Base-by-base conservation (phyloP, 2,797 vertebrate genomes). In the Threskiornis aethiopicus region DNA sequence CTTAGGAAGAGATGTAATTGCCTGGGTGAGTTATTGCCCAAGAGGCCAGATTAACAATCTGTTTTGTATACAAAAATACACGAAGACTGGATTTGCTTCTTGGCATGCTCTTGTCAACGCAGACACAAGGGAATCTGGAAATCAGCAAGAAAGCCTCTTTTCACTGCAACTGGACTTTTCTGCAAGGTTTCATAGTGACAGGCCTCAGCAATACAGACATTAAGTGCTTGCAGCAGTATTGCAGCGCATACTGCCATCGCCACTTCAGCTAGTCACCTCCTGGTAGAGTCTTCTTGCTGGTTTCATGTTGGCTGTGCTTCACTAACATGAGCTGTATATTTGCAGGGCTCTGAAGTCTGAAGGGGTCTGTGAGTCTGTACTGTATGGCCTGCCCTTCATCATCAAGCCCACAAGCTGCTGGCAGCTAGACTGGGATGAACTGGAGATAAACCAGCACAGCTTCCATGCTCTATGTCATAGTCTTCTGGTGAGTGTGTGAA, bases 351-450 rank as follows among this genome's bases (percentile, higher is more conserved):
- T 99, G 90, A 98, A 96, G 64, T 98, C 98, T 37, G 98, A 98
- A 5, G 99, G 99, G 15, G 96, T 99, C 89, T 99, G 99, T 80
- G 98, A 99, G 92, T 99, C 99, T 17, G 86, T 99, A 52, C 90
- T 99, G 28, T 99, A 99, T 7, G 99, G 99, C 41, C 98, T 99
- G 61, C 99, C 99, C 0, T 97, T 99, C 93, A 96, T 99, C 94
- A 96, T 99, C 92, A 98, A 97, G 82, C 99, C 99, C 95, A 99
- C 99, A 19, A 98, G 98, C 95, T 99, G 99, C 97, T 99, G 99
- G 99, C 98, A 98, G 97, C 98, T 99, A 96, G 99, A 99, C 97
- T 99, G 99, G 99, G 99, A 99, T 88, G 99, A 99, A 90, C 98
- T 99, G 93, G 99, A 99, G 95, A 97, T 86, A 95, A 99, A 99